phyloP scores from a whole-genome alignment of 2,888 invertebrate species.

The Zootermopsis nevadensis region DNA sequence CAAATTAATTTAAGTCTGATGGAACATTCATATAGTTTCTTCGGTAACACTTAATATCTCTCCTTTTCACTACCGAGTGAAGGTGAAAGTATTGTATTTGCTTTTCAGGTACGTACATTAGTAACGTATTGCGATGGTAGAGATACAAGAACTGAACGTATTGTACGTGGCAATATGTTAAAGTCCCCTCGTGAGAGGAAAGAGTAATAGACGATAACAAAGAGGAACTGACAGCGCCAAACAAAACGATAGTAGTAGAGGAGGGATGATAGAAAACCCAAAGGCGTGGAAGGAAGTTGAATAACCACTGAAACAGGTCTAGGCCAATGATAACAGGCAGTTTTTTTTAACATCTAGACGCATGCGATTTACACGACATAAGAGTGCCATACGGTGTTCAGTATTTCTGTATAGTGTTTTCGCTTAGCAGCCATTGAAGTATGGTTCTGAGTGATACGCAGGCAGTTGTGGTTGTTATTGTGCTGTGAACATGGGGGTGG shows the following conservation, averaged over 20 bases:
- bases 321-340: slow-evolving; percentile 28
- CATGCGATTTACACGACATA: background rate
- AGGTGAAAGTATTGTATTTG: no score
- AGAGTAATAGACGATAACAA: slow-evolving; percentile 14
- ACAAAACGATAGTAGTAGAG: background rate
- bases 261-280: background rate
- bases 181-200: background rate
- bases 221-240: slow-evolving; percentile 1
- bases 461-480: background rate
- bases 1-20: no score
- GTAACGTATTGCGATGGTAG: background rate
- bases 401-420: background rate
- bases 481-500: background rate
- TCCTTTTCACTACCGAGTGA: no score
- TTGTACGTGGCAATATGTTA: background rate
- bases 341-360: slow-evolving; percentile 22
- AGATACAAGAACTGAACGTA: background rate
- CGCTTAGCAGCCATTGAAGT: background rate
- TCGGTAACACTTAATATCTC: no score
- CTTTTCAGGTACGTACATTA: no score
- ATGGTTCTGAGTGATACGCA: background rate
- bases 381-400: background rate
- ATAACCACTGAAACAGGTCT: slow-evolving; percentile 33
- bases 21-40: no score
- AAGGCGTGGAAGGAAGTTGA: slow-evolving; percentile 32